Evolutionary conservation across 2,113 vertebrate genomes (phyloP).

Genomic region (Misgurnus mizolepis): DNA sequence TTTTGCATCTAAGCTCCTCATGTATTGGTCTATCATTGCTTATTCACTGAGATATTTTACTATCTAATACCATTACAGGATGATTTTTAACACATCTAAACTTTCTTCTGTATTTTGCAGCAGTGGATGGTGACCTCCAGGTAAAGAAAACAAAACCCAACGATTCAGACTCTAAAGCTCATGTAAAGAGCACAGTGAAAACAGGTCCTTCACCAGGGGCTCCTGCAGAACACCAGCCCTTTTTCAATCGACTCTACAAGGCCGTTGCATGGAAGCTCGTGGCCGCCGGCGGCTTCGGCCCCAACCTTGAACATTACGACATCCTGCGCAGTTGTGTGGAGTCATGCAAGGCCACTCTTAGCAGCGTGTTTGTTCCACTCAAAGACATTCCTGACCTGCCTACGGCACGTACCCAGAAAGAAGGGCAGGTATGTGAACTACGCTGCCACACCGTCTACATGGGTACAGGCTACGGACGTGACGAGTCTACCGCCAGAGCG

Average conservation of each 20-base stretch:
- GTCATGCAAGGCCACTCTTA: slow-evolving; percentile 88
- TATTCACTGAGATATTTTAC: too few relatives aligned
- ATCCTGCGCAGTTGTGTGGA: slow-evolving; percentile 88
- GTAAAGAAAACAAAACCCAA: slow-evolving; percentile 64
- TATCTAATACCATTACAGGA: too few relatives aligned
- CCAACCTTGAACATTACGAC: slow-evolving; percentile 88
- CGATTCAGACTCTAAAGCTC: slow-evolving; percentile 54
- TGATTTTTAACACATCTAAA: neutral
- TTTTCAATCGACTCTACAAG: slow-evolving; percentile 97
- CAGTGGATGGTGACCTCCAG: slow-evolving; percentile 58
- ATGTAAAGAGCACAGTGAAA: slow-evolving; percentile 57
- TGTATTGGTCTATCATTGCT: too few relatives aligned
- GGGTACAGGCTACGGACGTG: slow-evolving; percentile 94
- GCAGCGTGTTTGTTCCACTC: slow-evolving; percentile 90
- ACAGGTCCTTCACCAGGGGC: slow-evolving; percentile 67
- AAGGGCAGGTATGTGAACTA: slow-evolving; percentile 95
- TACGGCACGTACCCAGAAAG: slow-evolving; percentile 87
- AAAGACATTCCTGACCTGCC: slow-evolving; percentile 94
- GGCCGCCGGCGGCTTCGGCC: slow-evolving; percentile 91
- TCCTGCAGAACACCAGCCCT: slow-evolving; percentile 87
- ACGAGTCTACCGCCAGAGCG: slow-evolving; percentile 87
- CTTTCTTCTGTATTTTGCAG: slow-evolving; percentile 57
- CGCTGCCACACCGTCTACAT: slow-evolving; percentile 93
- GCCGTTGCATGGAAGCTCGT: slow-evolving; percentile 96
- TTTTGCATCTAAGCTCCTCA: too few relatives aligned